These are phyloP conservation scores for Falcaria lacertinaria DNA, from an alignment of 2,888 invertebrate species.

Conservation along the genomic window DNA sequence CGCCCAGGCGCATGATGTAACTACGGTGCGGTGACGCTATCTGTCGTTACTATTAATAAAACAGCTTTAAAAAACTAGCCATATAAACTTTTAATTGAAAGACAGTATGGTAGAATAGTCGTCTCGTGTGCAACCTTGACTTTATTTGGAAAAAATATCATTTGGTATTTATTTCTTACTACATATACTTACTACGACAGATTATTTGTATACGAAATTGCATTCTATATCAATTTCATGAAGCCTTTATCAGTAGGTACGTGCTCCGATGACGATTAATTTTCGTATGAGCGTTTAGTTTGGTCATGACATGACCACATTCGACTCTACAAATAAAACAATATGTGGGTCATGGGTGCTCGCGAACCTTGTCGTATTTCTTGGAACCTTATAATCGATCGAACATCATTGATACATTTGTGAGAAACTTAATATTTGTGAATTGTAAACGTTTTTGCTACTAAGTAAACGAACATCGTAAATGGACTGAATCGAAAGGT, in stretches of 20 bases:
- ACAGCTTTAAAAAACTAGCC: constrained; percentile 28
- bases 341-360: constrained; percentile 66
- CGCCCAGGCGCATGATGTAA: constrained; percentile 60
- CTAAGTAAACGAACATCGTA: not conserved
- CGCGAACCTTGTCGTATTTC: constrained; percentile 49
- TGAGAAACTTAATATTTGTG: not conserved
- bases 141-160: too few species aligned
- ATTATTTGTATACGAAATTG: too few species aligned
- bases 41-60: constrained; percentile 50
- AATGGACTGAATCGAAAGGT: not conserved
- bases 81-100: constrained; percentile 10
- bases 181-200: too few species aligned
- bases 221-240: constrained; percentile 1
- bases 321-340: constrained; percentile 58
- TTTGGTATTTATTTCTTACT: too few species aligned
- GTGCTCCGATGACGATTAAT: constrained; percentile 16
- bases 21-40: constrained; percentile 46
- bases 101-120: too few species aligned
- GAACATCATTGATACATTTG: constrained; percentile 1
- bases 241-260: constrained; percentile 9
- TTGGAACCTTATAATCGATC: constrained; percentile 20
- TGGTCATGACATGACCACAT: constrained; percentile 34
- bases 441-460: not conserved
- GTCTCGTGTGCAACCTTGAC: too few species aligned
- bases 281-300: constrained; percentile 11